A percentile compares a stretch with the other conserved stretches of the same genome.
Conservation (phyloP, 2,888 invertebrate species). For the Ecdyonurus torrentis region DNA sequence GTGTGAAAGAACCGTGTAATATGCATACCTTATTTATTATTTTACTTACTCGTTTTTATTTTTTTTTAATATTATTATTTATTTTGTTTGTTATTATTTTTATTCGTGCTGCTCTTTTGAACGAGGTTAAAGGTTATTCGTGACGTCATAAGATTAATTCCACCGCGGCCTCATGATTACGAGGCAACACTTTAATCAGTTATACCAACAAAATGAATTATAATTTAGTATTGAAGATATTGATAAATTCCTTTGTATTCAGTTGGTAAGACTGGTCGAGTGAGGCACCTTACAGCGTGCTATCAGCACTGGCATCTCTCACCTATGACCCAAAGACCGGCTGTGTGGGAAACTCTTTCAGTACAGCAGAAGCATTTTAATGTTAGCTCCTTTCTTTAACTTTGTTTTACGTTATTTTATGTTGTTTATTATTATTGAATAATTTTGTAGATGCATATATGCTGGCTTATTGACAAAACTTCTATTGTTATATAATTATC, state of each 20-base stretch:
- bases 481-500: no score
- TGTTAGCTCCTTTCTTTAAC: no score
- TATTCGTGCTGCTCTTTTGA: background rate
- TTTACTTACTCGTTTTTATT: no score
- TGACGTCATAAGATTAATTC: background rate
- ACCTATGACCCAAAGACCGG: background rate
- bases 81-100: background rate
- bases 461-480: no score
- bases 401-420: no score
- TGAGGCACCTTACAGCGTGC: background rate
- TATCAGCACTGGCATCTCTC: background rate
- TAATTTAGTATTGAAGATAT: no score
- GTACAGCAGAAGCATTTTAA: no score
- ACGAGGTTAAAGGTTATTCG: background rate
- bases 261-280: background rate
- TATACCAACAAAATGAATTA: background rate
- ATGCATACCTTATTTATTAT: no score
- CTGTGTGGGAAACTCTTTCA: background rate
- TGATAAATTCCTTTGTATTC: no score
- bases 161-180: background rate
- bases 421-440: no score
- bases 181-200: background rate
- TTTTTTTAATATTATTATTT: background rate
- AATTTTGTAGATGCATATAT: no score
- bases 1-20: no score